Percentiles rank a stretch among this genome's conserved stretches.
phyloP scores from a whole-genome alignment of 2,888 invertebrate species.

The Odontothrips loti region DNA sequence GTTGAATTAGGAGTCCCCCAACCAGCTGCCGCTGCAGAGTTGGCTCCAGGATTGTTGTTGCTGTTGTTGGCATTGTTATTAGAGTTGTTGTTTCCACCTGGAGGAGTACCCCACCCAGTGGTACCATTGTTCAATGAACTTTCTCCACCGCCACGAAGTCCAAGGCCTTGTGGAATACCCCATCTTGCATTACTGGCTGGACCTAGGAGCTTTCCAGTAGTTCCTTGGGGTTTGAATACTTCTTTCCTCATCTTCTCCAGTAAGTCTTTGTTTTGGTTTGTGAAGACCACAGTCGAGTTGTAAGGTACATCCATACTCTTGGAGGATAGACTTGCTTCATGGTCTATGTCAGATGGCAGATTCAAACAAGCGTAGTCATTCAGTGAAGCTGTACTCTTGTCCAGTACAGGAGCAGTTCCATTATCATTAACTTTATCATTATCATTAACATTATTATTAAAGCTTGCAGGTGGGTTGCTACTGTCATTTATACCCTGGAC shows the following conservation, averaged over 20 bases:
- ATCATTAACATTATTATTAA: slow-evolving; percentile 37
- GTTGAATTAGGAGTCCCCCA: slow-evolving; percentile 1
- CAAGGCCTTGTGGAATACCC: slow-evolving; percentile 60
- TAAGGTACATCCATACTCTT: slow-evolving; percentile 15
- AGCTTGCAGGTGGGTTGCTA: slow-evolving; percentile 37
- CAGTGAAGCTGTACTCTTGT: slow-evolving; percentile 27
- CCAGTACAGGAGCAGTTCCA: slow-evolving; percentile 28
- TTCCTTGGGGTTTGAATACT: not conserved
- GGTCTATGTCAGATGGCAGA: slow-evolving; percentile 28
- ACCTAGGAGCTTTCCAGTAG: slow-evolving; percentile 38
- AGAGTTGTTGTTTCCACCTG: slow-evolving; percentile 47
- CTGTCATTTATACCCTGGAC: slow-evolving; percentile 37
- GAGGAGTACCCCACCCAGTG: slow-evolving; percentile 74
- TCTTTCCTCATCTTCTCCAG: not conserved
- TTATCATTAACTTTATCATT: slow-evolving; percentile 30
- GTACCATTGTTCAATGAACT: slow-evolving; percentile 68
- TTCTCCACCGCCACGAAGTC: slow-evolving; percentile 74
- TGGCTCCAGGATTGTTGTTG: slow-evolving; percentile 28
- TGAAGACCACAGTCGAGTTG: not conserved
- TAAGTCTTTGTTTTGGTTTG: slow-evolving; percentile 3
- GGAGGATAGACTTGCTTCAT: slow-evolving; percentile 1
- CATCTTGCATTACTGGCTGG: slow-evolving; percentile 46
- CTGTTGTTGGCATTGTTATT: slow-evolving; percentile 34
- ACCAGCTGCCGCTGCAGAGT: slow-evolving; percentile 34
- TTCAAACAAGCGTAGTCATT: slow-evolving; percentile 32